Evolutionary conservation across 2,888 invertebrate genomes (phyloP).

Genomic region (Perithous albicinctus): DNA sequence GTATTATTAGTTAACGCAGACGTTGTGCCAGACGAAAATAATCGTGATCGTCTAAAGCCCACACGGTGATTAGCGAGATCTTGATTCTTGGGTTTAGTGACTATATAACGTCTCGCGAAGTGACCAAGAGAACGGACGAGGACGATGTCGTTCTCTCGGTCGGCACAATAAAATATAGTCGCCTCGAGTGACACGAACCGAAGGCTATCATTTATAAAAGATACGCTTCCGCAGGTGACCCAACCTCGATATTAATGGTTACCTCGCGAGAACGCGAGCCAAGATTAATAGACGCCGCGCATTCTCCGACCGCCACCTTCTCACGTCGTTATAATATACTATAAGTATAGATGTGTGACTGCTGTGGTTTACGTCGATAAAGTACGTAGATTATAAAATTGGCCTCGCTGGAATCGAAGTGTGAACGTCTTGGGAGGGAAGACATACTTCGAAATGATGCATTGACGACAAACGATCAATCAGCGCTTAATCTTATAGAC

Average conservation of each 20-base stretch:
- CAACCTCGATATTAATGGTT: slow-evolving; percentile 78
- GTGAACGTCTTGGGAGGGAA: slow-evolving; percentile 18
- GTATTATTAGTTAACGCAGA: slow-evolving; percentile 32
- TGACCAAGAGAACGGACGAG: slow-evolving; percentile 36
- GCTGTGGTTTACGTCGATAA: neutral
- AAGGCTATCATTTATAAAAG: slow-evolving; percentile 78
- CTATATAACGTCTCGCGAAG: slow-evolving; percentile 5
- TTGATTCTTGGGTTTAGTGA: slow-evolving; percentile 29
- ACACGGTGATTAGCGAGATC: slow-evolving; percentile 56
- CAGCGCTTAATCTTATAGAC: neutral
- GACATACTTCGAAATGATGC: slow-evolving; percentile 2
- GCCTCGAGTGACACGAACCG: slow-evolving; percentile 74
- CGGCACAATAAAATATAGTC: slow-evolving; percentile 77
- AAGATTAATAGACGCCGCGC: slow-evolving; percentile 79
- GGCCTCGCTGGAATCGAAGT: slow-evolving; percentile 34
- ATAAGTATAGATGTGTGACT: neutral
- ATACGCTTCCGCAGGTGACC: slow-evolving; percentile 75
- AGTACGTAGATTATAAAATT: slow-evolving; percentile 32
- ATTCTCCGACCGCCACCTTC: slow-evolving; percentile 55
- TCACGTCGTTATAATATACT: neutral
- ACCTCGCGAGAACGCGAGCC: slow-evolving; percentile 69
- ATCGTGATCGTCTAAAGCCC: slow-evolving; percentile 45
- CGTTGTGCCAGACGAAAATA: slow-evolving; percentile 42
- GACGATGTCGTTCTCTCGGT: slow-evolving; percentile 22
- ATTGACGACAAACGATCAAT: slow-evolving; percentile 18